Evolutionary conservation across 1,140 invertebrate genomes (phyloP).

Genomic region (Nasonia vitripennis): DNA sequence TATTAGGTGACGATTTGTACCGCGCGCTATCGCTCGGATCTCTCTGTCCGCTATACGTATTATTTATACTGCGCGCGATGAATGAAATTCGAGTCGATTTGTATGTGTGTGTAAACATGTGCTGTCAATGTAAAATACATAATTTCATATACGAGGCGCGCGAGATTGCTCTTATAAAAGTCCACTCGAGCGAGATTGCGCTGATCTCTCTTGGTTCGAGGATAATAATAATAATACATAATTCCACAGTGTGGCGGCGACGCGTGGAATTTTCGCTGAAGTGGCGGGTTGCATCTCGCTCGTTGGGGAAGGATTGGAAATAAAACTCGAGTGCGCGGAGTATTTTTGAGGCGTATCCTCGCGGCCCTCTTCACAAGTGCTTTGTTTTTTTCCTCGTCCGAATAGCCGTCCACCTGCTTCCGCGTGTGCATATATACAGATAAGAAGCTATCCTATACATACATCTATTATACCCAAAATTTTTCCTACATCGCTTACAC

Average conservation of each 20-base stretch:
- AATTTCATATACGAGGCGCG: not conserved
- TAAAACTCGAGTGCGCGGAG: too few relatives aligned
- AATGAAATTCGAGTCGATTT: not conserved
- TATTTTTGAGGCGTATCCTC: too few relatives aligned
- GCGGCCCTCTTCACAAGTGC: not conserved
- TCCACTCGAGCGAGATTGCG: not conserved
- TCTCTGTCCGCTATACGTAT: not conserved
- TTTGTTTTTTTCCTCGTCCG: not conserved
- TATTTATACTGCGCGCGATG: not conserved
- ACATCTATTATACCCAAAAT: not conserved
- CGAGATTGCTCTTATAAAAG: not conserved
- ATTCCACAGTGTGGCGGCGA: not conserved
- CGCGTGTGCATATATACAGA: not conserved
- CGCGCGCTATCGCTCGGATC: not conserved
- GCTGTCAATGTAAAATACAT: slow-evolving; percentile 16
- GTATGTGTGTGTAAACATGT: not conserved
- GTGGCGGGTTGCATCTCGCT: too few relatives aligned
- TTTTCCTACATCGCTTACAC: not conserved
- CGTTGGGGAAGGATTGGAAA: too few relatives aligned
- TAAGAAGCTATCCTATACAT: not conserved
- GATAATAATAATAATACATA: not conserved
- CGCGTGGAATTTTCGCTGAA: not conserved
- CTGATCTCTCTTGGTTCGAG: not conserved
- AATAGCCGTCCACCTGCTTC: not conserved
- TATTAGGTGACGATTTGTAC: not conserved